Evolutionary conservation across 1,140 invertebrate genomes (phyloP), one percentile per base, ranked within the genome.

Genomic region (Achatina immaculata): DNA sequence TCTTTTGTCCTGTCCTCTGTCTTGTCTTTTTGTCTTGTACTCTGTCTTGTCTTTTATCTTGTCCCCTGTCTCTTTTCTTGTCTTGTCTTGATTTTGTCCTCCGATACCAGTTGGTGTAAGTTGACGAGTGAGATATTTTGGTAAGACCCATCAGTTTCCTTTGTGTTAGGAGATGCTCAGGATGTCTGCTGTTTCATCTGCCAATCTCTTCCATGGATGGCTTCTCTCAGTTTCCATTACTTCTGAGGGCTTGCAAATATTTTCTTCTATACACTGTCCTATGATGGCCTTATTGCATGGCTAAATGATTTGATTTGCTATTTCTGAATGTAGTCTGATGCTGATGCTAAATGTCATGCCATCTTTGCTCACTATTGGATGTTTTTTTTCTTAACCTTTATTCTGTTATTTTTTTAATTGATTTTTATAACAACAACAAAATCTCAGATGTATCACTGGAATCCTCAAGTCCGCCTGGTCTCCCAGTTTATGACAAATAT

Each of bases 371-470:
- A n/a, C n/a, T n/a, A n/a, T 51, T 51, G 48, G 11, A 11, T 51
- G 11, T 51, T 51, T 51, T 51, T 51, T 51, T 51, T 14, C 24
- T 11, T 51, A 51, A 51, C 48, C 11, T 51, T 11, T 14, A 51
- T 11, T 51, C 24, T 51, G 24, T 51, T 24, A 51, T 11, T 14
- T 51, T 51, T 24, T 51, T 14, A 24, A 51, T 51, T 51, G 48
- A n/a, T 71, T 71, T 71, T 71, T 71, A 14, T 38, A 21, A 19
- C 40, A 38, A 7, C 19, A 34, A 36, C 28, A 34, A 38, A 36
- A 14, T 71, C 28, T 19, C 45, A 74, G 72, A 19, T 74, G 51
- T 74, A 2, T 11, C 72, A 1, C 24, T 74, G 36, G 72, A 74
- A 31, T 28, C 43, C n/a, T 34, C 21, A 0, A 74, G 72, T 51